Conservation (phyloP, 2,113 vertebrate genomes). For the Corythoichthys haematopterus region DNA sequence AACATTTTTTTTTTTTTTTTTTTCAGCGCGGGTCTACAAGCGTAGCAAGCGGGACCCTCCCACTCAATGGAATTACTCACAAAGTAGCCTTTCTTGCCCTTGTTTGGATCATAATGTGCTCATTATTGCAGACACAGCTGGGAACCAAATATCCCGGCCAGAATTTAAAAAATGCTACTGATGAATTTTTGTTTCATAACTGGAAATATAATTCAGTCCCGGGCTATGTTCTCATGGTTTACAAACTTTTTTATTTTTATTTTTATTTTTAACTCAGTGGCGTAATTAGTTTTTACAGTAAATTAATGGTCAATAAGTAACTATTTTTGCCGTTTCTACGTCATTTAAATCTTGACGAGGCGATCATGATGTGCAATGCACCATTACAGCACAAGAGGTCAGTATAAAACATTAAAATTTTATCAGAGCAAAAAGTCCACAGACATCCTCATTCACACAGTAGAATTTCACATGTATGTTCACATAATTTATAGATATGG, state of each 20-base stretch:
- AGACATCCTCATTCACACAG: no score
- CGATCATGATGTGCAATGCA: conserved; percentile 20
- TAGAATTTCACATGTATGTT: no score
- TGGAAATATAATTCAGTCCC: background rate
- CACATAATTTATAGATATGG: no score
- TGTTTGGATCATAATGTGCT: conserved; percentile 64
- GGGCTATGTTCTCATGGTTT: background rate
- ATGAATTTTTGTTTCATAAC: conserved; percentile 1
- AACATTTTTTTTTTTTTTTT: conserved; percentile 50
- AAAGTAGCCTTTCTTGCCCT: conserved; percentile 69
- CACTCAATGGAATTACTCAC: conserved; percentile 67
- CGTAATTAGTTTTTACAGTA: background rate
- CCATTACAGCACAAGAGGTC: conserved; percentile 46
- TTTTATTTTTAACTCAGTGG: background rate
- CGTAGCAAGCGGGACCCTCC: conserved; percentile 65
- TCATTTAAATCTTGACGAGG: background rate
- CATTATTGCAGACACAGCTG: conserved; percentile 57
- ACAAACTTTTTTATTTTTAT: background rate
- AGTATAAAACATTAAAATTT: conserved; percentile 12
- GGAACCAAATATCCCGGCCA: conserved; percentile 42
- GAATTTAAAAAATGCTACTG: conserved; percentile 54
- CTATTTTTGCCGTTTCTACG: background rate
- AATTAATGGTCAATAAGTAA: background rate
- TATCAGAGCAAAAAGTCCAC: no score
- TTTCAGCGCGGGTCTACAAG: conserved; percentile 56